Percentiles rank a stretch among this genome's conserved stretches.
These are phyloP conservation scores for Helicolenus hilgendorfi DNA, from an alignment of 2,797 vertebrate genomes.

Conservation along the genomic window DNA sequence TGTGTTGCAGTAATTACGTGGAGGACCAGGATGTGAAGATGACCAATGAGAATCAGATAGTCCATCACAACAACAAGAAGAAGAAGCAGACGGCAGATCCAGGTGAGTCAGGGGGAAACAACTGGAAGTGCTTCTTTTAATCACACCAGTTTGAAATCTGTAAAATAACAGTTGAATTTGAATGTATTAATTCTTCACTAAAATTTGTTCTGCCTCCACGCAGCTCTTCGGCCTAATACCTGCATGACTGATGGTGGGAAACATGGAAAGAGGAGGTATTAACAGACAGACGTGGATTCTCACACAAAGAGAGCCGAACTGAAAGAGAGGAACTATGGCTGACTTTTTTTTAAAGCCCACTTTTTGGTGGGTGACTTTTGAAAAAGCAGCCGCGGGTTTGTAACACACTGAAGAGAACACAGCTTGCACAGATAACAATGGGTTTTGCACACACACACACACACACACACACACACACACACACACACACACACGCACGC, in stretches of 20 bases:
- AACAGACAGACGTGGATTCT: conserved; percentile 23
- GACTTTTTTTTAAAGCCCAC: conserved; percentile 12
- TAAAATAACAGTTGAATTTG: background rate
- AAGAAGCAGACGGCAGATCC: conserved; percentile 90
- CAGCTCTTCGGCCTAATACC: conserved; percentile 97
- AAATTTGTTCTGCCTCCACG: conserved; percentile 12
- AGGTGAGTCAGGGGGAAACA: conserved; percentile 81
- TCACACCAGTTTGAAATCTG: background rate
- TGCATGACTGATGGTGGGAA: conserved; percentile 93
- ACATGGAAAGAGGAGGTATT: conserved; percentile 91
- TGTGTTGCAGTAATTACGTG: conserved; percentile 90
- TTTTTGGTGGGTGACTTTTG: conserved; percentile 9
- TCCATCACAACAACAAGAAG: conserved; percentile 93
- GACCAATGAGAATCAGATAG: conserved; percentile 97
- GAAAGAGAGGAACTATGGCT: background rate
- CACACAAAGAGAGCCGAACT: background rate
- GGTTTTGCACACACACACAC: background rate
- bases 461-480: background rate
- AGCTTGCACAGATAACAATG: conserved; percentile 12
- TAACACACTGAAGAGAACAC: background rate
- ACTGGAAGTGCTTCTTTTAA: too few relatives aligned
- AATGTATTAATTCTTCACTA: background rate
- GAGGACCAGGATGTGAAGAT: conserved; percentile 98
- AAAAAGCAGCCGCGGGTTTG: background rate
- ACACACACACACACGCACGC: background rate